These are phyloP conservation scores for Onchidella celtica DNA, from an alignment of 2,888 invertebrate genomes.

Conservation along the genomic window DNA sequence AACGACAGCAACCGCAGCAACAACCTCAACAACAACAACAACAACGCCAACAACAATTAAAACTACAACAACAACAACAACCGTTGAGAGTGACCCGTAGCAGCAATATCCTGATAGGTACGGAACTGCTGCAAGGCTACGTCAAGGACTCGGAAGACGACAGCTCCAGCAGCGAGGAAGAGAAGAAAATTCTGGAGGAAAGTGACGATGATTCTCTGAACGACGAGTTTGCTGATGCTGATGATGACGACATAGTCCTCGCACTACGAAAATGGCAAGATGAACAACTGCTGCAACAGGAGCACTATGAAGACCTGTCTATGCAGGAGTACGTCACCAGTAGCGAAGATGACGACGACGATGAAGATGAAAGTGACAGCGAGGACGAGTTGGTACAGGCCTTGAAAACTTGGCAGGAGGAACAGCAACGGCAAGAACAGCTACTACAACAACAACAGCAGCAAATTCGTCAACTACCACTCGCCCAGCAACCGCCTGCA, in stretches of 20 bases:
- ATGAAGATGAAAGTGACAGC: conserved; percentile 37
- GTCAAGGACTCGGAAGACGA: conserved; percentile 44
- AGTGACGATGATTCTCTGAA: conserved; percentile 19
- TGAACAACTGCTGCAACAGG: conserved; percentile 36
- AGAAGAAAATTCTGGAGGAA: conserved; percentile 33
- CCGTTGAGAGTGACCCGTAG: conserved; percentile 17
- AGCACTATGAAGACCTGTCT: conserved; percentile 43
- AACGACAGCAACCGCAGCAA: conserved; percentile 5
- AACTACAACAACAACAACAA: conserved; percentile 7
- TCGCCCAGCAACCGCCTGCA: conserved; percentile 22
- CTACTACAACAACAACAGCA: conserved; percentile 25
- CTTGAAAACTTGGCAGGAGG: conserved; percentile 42
- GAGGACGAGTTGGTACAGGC: conserved; percentile 46
- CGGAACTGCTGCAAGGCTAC: conserved; percentile 16
- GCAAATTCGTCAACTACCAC: conserved; percentile 9
- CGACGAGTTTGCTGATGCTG: conserved; percentile 25
- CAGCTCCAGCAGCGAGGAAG: conserved; percentile 28
- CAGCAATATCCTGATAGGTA: background rate
- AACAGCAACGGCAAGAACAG: conserved; percentile 38
- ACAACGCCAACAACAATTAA: background rate
- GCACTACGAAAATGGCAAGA: conserved; percentile 44
- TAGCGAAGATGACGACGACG: conserved; percentile 33
- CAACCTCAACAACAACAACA: background rate
- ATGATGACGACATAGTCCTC: conserved; percentile 43
- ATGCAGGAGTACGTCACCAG: conserved; percentile 49